Percentiles rank a stretch among this genome's conserved stretches.
phyloP scores from a whole-genome alignment of 1,140 invertebrate genomes.

The Drosophila carrolli region DNA sequence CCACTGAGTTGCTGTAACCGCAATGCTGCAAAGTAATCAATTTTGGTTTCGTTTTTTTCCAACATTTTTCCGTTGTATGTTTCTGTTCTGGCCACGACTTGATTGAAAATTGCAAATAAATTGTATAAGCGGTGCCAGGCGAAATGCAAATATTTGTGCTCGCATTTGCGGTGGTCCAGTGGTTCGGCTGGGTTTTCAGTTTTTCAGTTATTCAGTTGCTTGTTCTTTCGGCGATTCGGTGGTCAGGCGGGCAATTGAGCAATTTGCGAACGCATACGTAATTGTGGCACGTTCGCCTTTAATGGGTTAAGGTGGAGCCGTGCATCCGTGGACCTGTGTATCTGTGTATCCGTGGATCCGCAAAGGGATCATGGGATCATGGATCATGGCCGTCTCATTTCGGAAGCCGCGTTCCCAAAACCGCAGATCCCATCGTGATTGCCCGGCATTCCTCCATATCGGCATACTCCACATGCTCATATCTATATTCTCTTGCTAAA shows the following conservation, averaged over 20 bases:
- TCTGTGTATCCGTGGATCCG: background rate
- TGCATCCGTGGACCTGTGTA: background rate
- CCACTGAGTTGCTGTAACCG: constrained; percentile 24
- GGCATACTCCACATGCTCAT: constrained; percentile 17
- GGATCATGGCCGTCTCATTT: constrained; percentile 25
- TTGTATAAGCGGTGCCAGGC: constrained; percentile 74
- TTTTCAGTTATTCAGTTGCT: background rate
- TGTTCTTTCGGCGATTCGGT: background rate
- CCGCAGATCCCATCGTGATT: constrained; percentile 40
- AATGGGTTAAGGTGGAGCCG: constrained; percentile 72
- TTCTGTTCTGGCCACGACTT: constrained; percentile 74
- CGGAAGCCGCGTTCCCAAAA: constrained; percentile 37
- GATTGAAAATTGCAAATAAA: constrained; percentile 83
- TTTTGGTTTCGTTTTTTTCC: constrained; percentile 45
- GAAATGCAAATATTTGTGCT: constrained; percentile 70
- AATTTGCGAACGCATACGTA: constrained; percentile 75
- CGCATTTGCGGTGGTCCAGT: constrained; percentile 53
- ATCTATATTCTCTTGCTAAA: background rate
- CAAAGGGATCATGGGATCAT: constrained; percentile 1
- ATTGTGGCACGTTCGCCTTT: constrained; percentile 79
- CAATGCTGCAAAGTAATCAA: constrained; percentile 65
- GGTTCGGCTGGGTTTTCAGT: background rate
- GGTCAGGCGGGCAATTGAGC: constrained; percentile 64
- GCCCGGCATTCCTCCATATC: constrained; percentile 26
- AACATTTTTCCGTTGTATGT: constrained; percentile 13